Percentiles rank a stretch among this genome's conserved stretches.
Evolutionary conservation across 2,888 invertebrate genomes (phyloP).

Genomic region (Griposia aprilina): DNA sequence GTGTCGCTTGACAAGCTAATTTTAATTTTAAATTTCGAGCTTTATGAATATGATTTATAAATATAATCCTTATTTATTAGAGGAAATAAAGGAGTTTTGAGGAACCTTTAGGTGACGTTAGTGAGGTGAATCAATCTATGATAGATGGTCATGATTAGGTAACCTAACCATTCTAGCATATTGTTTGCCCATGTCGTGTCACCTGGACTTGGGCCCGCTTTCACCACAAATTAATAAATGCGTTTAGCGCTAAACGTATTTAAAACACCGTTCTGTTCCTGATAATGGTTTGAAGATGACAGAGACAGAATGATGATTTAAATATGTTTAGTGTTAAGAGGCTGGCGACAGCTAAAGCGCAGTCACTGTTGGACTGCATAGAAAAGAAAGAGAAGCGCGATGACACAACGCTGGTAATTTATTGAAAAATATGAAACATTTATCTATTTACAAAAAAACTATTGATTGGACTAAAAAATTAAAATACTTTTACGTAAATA

Average conservation of each 20-base stretch:
- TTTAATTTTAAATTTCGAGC: conserved; percentile 45
- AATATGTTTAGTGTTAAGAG: not conserved
- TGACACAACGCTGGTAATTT: too few species aligned
- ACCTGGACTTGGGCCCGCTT: not conserved
- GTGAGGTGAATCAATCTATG: not conserved
- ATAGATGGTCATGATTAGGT: not conserved
- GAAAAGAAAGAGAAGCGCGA: too few species aligned
- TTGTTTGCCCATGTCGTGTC: not conserved
- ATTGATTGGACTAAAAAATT: too few species aligned
- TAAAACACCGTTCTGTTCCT: not conserved
- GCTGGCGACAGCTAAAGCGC: too few species aligned
- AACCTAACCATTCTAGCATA: too few species aligned
- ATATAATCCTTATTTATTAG: conserved; percentile 40
- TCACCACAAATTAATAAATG: not conserved
- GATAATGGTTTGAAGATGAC: not conserved
- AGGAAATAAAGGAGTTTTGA: conserved; percentile 20
- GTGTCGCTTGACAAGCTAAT: conserved; percentile 35
- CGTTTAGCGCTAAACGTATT: not conserved
- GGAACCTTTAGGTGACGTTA: too few species aligned
- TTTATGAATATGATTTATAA: conserved; percentile 49
- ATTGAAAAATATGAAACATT: too few species aligned
- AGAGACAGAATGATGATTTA: not conserved
- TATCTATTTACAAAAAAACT: too few species aligned
- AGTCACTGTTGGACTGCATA: too few species aligned
- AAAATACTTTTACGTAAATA: too few species aligned